Evolutionary conservation across 2,888 invertebrate genomes (phyloP), one percentile per base, ranked within the genome.

Genomic region (Xylocampa areola): DNA sequence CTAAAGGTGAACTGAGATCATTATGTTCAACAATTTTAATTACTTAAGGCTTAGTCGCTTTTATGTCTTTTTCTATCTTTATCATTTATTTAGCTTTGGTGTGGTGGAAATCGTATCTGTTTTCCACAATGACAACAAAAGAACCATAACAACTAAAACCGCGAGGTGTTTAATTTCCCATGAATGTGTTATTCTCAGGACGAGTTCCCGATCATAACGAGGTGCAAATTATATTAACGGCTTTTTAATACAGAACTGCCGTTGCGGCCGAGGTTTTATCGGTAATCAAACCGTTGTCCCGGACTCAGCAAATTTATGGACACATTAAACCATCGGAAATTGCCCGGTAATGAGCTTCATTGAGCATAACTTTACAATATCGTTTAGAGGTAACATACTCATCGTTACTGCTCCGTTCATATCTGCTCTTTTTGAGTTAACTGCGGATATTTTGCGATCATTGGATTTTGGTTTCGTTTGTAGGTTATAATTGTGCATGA

Each of bases 221-320:
- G 81, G 83, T 82, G 85, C 82, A 84, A 89, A 90, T 86, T 85
- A 76, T 84, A 84, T 87, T 87, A 88, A 85, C 80, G 82, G 77
- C 82, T 65, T 79, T 87, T 86, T 86, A 85, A 88, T 84, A 83
- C 79, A 76, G 78, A 79, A 66, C 72, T 80, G 73, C 79, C 74
- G 77, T 82, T 80, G 79, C 73, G 80, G 82, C 65, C 61, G 78
- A 74, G 76, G 71, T 85, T 90, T 89, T 88, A 89, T 91, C 78
- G 86, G 77, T 79, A 79, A 87, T 90, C 82, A 88, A 87, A 84
- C 72, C 78, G 71, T 80, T 84, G 82, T 84, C 82, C 77, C 67
- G 79, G 59, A 61, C 68, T 75, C 73, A 73, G 66, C 63, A 68
- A 82, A 85, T 86, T 87, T 87, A 89, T 85, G 80, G 80, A 76